Evolutionary conservation across 2,888 invertebrate genomes (phyloP).

Genomic region (Lomographa bimaculata): DNA sequence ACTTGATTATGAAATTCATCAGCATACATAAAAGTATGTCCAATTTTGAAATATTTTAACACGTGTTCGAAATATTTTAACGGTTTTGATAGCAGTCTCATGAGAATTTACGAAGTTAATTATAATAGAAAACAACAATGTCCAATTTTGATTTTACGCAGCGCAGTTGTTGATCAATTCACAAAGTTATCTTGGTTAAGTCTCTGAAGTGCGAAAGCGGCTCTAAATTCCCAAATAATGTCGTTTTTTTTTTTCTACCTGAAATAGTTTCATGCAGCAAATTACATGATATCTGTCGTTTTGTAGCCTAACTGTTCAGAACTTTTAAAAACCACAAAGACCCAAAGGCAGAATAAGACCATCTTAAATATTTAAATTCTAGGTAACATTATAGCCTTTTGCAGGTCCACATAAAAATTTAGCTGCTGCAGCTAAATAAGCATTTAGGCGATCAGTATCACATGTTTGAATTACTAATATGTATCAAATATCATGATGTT

Average conservation of each 20-base stretch:
- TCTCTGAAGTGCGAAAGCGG: conserved; percentile 2
- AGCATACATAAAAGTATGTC: too few relatives aligned
- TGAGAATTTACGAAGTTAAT: too few relatives aligned
- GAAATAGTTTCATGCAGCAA: conserved; percentile 3
- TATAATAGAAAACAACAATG: neutral
- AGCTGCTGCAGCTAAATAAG: too few relatives aligned
- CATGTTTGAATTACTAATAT: too few relatives aligned
- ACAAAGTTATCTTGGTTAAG: conserved; percentile 2
- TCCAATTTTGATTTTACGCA: neutral
- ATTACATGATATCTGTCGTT: neutral
- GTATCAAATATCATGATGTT: neutral
- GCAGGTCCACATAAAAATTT: conserved; percentile 3
- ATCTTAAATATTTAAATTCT: too few relatives aligned
- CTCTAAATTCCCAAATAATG: conserved; percentile 1
- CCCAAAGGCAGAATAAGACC: neutral
- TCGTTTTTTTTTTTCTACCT: conserved; percentile 1
- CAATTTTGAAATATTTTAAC: too few relatives aligned
- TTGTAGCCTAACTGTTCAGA: neutral
- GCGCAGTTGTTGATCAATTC: neutral
- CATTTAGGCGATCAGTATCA: too few relatives aligned
- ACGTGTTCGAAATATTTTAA: too few relatives aligned
- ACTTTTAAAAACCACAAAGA: neutral
- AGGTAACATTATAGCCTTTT: conserved; percentile 7
- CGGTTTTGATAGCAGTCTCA: too few relatives aligned
- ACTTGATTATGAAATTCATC: too few relatives aligned